Percentiles rank a stretch among this genome's conserved stretches.
These are phyloP conservation scores for Drosophila mulleri DNA, from an alignment of 2,888 invertebrate species.

Conservation along the genomic window DNA sequence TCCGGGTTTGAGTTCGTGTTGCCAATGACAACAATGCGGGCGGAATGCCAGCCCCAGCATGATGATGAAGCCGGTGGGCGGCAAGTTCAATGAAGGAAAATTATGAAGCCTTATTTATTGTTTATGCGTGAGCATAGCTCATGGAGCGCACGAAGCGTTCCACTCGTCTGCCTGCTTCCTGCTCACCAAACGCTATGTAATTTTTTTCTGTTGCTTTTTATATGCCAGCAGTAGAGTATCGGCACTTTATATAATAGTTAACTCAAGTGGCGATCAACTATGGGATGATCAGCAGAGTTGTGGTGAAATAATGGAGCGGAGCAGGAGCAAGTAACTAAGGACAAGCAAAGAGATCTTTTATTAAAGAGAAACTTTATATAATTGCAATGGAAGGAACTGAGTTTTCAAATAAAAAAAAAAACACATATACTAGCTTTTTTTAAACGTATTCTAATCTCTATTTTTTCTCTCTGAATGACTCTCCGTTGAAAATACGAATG, in stretches of 20 bases:
- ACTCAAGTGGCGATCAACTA: conserved; percentile 1
- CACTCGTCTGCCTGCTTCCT: not conserved
- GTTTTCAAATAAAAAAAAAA: no score
- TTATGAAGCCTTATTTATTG: conserved; percentile 81
- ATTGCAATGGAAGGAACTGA: not conserved
- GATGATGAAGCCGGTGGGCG: conserved; percentile 67
- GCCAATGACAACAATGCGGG: conserved; percentile 79
- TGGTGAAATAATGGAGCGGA: not conserved
- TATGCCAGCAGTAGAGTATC: conserved; percentile 16
- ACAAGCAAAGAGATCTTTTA: not conserved
- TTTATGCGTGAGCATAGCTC: conserved; percentile 81
- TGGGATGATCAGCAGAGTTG: not conserved
- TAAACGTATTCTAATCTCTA: no score
- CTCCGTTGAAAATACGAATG: not conserved
- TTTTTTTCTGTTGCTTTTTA: conserved; percentile 35
- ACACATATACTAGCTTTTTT: no score
- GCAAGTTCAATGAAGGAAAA: conserved; percentile 79
- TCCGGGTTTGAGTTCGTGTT: conserved; percentile 53
- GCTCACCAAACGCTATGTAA: conserved; percentile 33
- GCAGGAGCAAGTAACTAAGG: no score
- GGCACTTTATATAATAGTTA: conserved; percentile 10
- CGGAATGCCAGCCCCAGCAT: conserved; percentile 49
- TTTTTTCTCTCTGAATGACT: not conserved
- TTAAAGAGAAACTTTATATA: not conserved
- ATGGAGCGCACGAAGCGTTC: conserved; percentile 35